A percentile compares a stretch with the other conserved stretches of the same genome.
Evolutionary conservation across 2,113 vertebrate genomes (phyloP).

Genomic region (Ivindomyrus marchei): DNA sequence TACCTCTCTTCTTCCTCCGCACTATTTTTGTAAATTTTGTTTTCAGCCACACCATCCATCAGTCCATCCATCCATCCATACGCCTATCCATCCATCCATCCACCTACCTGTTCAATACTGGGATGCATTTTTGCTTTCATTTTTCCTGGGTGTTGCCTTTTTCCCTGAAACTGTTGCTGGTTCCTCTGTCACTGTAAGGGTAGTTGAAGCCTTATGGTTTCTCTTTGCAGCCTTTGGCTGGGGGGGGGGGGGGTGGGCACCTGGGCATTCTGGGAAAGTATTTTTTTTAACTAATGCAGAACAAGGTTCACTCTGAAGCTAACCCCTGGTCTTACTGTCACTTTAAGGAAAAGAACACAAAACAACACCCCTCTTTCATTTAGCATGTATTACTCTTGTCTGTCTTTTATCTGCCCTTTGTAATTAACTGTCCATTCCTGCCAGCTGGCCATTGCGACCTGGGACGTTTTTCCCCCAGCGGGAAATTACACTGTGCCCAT

Average conservation of each 20-base stretch:
- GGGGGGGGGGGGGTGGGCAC: too few relatives aligned
- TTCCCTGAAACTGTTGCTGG: too few relatives aligned
- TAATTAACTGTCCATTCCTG: not conserved
- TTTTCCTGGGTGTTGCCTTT: not conserved
- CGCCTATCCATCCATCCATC: not conserved
- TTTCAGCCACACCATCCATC: not conserved
- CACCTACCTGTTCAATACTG: not conserved
- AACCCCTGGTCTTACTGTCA: not conserved
- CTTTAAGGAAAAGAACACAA: not conserved
- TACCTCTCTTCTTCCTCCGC: not conserved
- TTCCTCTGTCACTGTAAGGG: not conserved
- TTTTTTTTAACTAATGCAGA: not conserved
- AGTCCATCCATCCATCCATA: not conserved
- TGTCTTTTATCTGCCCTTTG: not conserved
- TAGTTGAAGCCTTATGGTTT: not conserved
- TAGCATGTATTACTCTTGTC: not conserved
- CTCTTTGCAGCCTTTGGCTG: not conserved
- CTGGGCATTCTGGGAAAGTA: not conserved
- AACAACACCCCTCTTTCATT: not conserved
- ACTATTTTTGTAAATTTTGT: not conserved
- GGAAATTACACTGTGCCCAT: not conserved
- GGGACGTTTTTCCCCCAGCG: not conserved
- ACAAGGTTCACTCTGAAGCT: not conserved
- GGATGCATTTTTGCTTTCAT: not conserved
- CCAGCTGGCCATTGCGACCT: not conserved